These are phyloP conservation scores for Neomicropteryx cornuta DNA, from an alignment of 1,140 invertebrate genomes.

Conservation along the genomic window DNA sequence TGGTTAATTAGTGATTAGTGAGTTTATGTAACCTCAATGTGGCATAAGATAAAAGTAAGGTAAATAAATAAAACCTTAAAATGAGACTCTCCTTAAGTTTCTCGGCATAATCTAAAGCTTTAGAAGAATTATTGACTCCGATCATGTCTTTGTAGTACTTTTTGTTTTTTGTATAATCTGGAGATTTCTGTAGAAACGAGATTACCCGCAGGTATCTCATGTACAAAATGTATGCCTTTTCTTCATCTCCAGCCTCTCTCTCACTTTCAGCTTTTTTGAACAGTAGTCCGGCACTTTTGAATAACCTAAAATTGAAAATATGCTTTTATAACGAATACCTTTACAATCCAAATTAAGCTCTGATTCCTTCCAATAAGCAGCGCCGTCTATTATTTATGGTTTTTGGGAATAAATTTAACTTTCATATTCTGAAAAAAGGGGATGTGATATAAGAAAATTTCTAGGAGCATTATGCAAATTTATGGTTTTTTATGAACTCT, in stretches of 20 bases:
- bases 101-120: slow-evolving; percentile 42
- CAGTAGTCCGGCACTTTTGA: slow-evolving; percentile 45
- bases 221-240: slow-evolving; percentile 54
- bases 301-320: slow-evolving; percentile 27
- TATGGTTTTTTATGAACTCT: background rate
- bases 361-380: background rate
- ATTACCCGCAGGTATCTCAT: slow-evolving; percentile 57
- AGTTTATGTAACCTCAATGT: too few relatives aligned
- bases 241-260: slow-evolving; percentile 48
- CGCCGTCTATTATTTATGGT: too few relatives aligned
- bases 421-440: background rate
- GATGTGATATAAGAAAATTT: background rate
- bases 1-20: too few relatives aligned
- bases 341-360: background rate
- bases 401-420: background rate
- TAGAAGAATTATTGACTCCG: slow-evolving; percentile 39
- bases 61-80: too few relatives aligned
- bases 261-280: slow-evolving; percentile 42
- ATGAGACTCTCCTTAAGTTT: slow-evolving; percentile 41
- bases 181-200: slow-evolving; percentile 38
- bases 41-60: too few relatives aligned
- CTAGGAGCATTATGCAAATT: background rate
- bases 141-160: slow-evolving; percentile 43
- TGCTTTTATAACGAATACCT: background rate
- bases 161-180: slow-evolving; percentile 44